Evolutionary conservation across 2,797 vertebrate species (phyloP).

Genomic region (Gymnothorax javanicus): DNA sequence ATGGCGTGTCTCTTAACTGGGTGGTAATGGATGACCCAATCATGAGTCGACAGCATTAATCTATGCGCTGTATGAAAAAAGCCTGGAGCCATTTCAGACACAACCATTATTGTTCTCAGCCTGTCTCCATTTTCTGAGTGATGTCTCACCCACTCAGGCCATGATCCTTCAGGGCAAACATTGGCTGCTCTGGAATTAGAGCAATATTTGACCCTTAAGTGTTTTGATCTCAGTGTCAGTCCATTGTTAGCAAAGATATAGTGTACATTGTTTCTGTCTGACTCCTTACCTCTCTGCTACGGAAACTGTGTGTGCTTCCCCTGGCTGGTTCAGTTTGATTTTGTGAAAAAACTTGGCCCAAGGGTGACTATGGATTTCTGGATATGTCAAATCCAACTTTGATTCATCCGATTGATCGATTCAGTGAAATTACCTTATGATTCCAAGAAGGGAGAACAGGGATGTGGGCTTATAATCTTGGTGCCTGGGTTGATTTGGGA

Average conservation of each 20-base stretch:
- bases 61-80: slow-evolving; percentile 44
- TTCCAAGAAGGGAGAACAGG: too few species aligned
- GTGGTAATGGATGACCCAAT: slow-evolving; percentile 54
- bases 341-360: background rate
- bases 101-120: background rate
- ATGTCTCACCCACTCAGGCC: background rate
- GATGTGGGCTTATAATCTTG: too few species aligned
- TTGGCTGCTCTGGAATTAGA: slow-evolving; percentile 23
- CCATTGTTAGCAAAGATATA: slow-evolving; percentile 39
- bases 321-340: background rate
- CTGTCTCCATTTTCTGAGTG: slow-evolving; percentile 23
- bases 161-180: background rate
- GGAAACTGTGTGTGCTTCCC: background rate
- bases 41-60: slow-evolving; percentile 54
- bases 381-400: too few species aligned
- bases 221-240: slow-evolving; percentile 41
- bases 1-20: slow-evolving; percentile 26
- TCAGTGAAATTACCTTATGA: too few species aligned
- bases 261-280: slow-evolving; percentile 21
- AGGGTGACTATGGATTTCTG: background rate
- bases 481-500: too few species aligned
- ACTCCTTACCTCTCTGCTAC: slow-evolving; percentile 40
- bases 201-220: slow-evolving; percentile 33
- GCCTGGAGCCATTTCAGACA: slow-evolving; percentile 34
- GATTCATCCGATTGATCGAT: too few species aligned